A percentile compares a stretch with the other conserved stretches of the same genome.
Conservation (phyloP, 2,888 invertebrate species). For the Aphidius colemani region DNA sequence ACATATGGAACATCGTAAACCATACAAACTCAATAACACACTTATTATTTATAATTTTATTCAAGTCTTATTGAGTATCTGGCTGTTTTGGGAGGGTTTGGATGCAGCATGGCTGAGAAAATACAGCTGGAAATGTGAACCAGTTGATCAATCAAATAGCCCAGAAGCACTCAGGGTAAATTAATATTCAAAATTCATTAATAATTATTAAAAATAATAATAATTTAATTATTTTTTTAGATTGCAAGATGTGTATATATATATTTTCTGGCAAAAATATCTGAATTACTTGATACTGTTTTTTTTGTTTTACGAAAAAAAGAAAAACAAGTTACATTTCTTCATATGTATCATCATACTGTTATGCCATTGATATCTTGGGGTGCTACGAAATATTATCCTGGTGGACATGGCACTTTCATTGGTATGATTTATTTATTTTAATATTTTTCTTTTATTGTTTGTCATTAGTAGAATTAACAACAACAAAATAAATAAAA, state of each 20-base stretch:
- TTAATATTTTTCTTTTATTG: background rate
- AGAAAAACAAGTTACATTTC: conserved; percentile 83
- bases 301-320: conserved; percentile 94
- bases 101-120: conserved; percentile 78
- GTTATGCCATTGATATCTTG: conserved; percentile 94
- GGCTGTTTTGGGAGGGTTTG: conserved; percentile 79
- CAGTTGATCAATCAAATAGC: conserved; percentile 80
- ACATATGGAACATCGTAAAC: conserved; percentile 85
- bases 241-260: conserved; percentile 76
- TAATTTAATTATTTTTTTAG: conserved; percentile 42
- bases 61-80: conserved; percentile 83
- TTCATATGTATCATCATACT: conserved; percentile 93
- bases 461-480: background rate
- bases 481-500: background rate
- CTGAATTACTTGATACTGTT: conserved; percentile 88
- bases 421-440: conserved; percentile 62
- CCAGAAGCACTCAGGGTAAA: conserved; percentile 82
- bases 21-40: conserved; percentile 78
- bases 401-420: conserved; percentile 89
- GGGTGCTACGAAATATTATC: conserved; percentile 86
- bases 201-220: background rate
- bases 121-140: conserved; percentile 91
- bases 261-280: conserved; percentile 87
- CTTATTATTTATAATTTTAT: conserved; percentile 85
- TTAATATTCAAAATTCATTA: conserved; percentile 37